Percentiles rank a stretch among this genome's conserved stretches.
These are phyloP conservation scores for Prenolepis imparis DNA, from an alignment of 2,888 invertebrate genomes.

Conservation along the genomic window DNA sequence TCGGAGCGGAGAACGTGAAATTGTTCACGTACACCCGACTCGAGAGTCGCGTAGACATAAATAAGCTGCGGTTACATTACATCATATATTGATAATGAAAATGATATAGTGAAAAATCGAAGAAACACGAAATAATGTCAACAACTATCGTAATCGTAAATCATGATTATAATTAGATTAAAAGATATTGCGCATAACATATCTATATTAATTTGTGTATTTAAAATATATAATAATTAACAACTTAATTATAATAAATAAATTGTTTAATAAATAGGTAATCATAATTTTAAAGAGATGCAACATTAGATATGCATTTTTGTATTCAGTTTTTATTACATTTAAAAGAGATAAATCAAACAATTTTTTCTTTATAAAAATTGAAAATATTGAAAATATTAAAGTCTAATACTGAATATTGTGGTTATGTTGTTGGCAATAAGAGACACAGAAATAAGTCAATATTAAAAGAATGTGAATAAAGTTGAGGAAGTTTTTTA, in stretches of 20 bases:
- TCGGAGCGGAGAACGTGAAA: neutral
- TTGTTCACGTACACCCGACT: conserved; percentile 8
- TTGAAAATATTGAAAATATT: too few species aligned
- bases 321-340: neutral
- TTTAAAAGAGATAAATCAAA: neutral
- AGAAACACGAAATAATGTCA: neutral
- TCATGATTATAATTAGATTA: neutral
- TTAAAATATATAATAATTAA: too few species aligned
- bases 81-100: conserved; percentile 21
- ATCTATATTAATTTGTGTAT: neutral
- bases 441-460: conserved; percentile 3
- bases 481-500: neutral
- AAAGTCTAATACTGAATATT: conserved; percentile 15
- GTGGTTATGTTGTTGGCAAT: neutral
- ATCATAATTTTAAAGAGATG: neutral
- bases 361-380: neutral
- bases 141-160: too few species aligned
- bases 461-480: conserved; percentile 9
- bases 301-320: too few species aligned
- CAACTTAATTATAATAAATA: too few species aligned
- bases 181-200: neutral
- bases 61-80: neutral
- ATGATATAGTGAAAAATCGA: neutral
- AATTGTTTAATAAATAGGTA: too few species aligned
- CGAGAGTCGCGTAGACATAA: neutral